Base-by-base conservation (phyloP, 2,113 vertebrate genomes). In the Vidua chalybeata region DNA sequence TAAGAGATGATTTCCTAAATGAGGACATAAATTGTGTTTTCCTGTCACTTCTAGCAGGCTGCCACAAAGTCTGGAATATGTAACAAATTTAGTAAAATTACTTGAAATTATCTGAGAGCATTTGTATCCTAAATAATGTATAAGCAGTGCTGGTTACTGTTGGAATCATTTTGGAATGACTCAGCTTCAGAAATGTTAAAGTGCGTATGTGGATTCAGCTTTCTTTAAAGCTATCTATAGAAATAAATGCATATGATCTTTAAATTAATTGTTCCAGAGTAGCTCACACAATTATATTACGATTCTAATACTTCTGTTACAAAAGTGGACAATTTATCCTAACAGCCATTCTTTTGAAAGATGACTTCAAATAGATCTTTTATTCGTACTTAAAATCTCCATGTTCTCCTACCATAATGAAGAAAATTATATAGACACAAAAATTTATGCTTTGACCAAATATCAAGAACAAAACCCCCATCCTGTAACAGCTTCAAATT, bases 71-170 rank as follows among this genome's bases (percentile, higher is more conserved):
- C 37, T 71, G 58, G 55, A 80, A 79, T 63, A 71, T 37, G 20
- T 28, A 80, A 73, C 37, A 55, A 59, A 52, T 80, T 88, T 37
- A 86, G 78, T 63, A 80, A 74, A 90, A 88, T 74, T 28, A 39
- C 71, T 30, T 62, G n/a, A 94, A 93, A 82, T 93, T 7, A 75
- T 82, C 45, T 73, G 54, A 87, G 49, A 66, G 26, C 49, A 87
- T 91, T n/a, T 95, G 27, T 72, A 74, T 26, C 39, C 48, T 86
- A 80, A 96, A 90, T 80, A 95, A 96, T 85, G 46, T 23, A 83
- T 23, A 85, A 88, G 24, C 16, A 80, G 15, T 23, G 35, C 19
- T 59, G 43, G n/a, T 67, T 58, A 30, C 48, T 55, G 26, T 15
- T 90, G 67, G 67, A 52, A 84, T 86, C 1, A 56, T 77, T 85